A percentile compares a stretch with the other conserved stretches of the same genome.
These are phyloP conservation scores for Phalacrocorax carbo DNA, from an alignment of 2,113 vertebrate genomes.

Conservation along the genomic window DNA sequence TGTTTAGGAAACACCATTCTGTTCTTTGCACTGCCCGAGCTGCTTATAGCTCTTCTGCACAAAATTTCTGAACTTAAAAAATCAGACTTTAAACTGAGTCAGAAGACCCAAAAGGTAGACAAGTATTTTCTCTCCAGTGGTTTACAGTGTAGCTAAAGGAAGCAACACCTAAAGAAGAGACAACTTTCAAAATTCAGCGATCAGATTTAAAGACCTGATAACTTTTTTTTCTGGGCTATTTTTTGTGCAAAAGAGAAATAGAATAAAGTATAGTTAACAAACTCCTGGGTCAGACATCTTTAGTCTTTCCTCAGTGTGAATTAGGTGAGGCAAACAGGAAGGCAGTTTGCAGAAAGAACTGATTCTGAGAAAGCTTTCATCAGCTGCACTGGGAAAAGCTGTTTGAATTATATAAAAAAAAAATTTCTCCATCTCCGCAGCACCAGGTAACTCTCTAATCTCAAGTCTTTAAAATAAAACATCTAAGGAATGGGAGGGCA, in stretches of 20 bases:
- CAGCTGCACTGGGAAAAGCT: constrained; percentile 25
- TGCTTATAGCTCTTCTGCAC: background rate
- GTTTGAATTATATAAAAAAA: background rate
- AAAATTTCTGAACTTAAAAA: background rate
- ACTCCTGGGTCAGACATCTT: constrained; percentile 12
- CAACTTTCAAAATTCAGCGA: background rate
- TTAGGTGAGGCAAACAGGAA: constrained; percentile 26
- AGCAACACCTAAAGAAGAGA: background rate
- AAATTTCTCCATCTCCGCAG: background rate
- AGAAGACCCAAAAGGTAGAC: background rate
- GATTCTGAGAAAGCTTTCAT: constrained; percentile 41
- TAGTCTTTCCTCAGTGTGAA: background rate
- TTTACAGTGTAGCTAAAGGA: background rate
- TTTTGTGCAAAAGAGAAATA: background rate
- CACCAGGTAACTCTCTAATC: constrained; percentile 36
- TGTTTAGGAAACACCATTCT: background rate
- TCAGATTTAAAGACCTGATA: background rate
- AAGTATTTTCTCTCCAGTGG: background rate
- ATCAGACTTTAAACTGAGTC: background rate
- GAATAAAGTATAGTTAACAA: background rate
- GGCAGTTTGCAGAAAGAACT: constrained; percentile 21
- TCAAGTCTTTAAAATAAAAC: constrained; percentile 55
- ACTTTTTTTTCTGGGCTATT: background rate
- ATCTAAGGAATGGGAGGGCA: background rate
- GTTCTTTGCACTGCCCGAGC: background rate